A percentile compares a stretch with the other conserved stretches of the same genome.
These are phyloP conservation scores for Metallyticus violacea DNA, from an alignment of 2,888 invertebrate genomes.

Conservation along the genomic window DNA sequence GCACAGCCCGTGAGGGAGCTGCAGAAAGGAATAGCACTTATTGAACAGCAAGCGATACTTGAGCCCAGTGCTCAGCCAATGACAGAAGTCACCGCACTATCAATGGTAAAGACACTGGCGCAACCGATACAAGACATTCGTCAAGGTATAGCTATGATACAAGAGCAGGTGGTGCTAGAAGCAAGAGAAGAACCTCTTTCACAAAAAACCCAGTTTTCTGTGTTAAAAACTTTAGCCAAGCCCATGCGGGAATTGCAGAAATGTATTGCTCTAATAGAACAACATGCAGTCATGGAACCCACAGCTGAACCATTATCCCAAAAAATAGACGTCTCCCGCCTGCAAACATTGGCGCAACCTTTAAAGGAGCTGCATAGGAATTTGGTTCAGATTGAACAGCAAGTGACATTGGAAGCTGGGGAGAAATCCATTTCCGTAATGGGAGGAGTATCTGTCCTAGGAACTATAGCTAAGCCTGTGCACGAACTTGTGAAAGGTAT, in stretches of 20 bases:
- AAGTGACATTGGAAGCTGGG: slow-evolving; percentile 4
- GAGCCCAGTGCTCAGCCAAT: slow-evolving; percentile 16
- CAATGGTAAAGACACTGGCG: background rate
- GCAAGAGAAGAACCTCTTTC: slow-evolving; percentile 26
- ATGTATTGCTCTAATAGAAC: slow-evolving; percentile 42
- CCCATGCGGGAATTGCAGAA: slow-evolving; percentile 43
- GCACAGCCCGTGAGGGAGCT: slow-evolving; percentile 38
- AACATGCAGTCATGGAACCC: slow-evolving; percentile 37
- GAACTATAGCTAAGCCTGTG: slow-evolving; percentile 31
- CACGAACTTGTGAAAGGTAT: slow-evolving; percentile 45
- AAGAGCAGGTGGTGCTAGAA: slow-evolving; percentile 11
- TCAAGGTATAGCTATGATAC: background rate
- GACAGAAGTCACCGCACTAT: background rate
- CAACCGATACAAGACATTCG: background rate
- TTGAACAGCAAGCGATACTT: slow-evolving; percentile 44
- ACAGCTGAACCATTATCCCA: slow-evolving; percentile 5
- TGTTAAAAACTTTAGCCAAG: slow-evolving; percentile 42
- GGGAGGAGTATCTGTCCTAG: slow-evolving; percentile 8
- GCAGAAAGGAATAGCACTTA: slow-evolving; percentile 44
- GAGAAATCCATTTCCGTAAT: background rate
- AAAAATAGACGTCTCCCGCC: slow-evolving; percentile 26
- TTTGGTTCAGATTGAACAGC: slow-evolving; percentile 20
- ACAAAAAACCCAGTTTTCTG: slow-evolving; percentile 42
- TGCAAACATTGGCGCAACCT: slow-evolving; percentile 39
- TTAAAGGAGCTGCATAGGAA: slow-evolving; percentile 37